phyloP scores from a whole-genome alignment of 2,797 vertebrate species.

The Chiloscyllium punctatum region DNA sequence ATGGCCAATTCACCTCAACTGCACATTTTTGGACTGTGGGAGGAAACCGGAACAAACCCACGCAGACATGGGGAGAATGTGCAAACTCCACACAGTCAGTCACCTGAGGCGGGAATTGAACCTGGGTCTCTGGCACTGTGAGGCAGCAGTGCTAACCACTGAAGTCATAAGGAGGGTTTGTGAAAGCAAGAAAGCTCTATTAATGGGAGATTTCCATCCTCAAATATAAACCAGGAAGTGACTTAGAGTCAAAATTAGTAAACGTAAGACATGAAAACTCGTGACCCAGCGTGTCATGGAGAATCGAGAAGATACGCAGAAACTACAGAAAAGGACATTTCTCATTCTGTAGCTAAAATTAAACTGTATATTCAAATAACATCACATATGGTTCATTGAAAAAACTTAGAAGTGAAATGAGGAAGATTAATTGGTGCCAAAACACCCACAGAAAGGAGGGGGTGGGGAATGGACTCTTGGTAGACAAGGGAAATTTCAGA shows the following conservation, averaged over 20 bases:
- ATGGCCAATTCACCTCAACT: no score
- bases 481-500: background rate
- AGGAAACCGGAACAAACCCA: no score
- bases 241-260: background rate
- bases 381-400: background rate
- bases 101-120: no score
- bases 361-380: background rate
- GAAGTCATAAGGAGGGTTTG: background rate
- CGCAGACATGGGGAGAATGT: no score
- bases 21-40: no score
- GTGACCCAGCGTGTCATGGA: background rate
- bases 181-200: background rate
- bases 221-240: background rate
- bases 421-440: background rate
- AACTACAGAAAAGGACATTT: background rate
- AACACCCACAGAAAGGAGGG: background rate
- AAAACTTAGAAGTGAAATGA: background rate
- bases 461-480: background rate
- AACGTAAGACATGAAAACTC: background rate
- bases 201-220: background rate
- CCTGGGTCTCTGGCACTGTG: no score
- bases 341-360: background rate
- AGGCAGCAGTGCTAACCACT: no score
- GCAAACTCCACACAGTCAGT: no score
- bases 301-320: background rate